phyloP scores from a whole-genome alignment of 2,888 invertebrate species.

The Lasiommata megera region DNA sequence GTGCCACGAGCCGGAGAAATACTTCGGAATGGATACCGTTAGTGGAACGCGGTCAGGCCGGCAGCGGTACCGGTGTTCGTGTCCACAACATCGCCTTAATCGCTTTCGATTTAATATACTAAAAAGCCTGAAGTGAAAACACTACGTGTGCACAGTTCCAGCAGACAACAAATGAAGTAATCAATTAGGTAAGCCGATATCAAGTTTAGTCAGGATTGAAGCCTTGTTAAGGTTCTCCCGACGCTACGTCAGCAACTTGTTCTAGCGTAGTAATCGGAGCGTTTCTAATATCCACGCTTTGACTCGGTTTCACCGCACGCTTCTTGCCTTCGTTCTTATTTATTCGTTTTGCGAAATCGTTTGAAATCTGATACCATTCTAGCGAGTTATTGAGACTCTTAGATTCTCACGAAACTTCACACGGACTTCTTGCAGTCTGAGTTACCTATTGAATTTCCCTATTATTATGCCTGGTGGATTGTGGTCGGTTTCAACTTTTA shows the following conservation, averaged over 20 bases:
- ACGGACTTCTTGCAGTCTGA: constrained; percentile 63
- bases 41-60: constrained; percentile 78
- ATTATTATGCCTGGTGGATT: constrained; percentile 49
- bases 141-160: neutral
- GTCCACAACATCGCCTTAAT: constrained; percentile 45
- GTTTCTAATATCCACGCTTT: constrained; percentile 80
- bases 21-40: constrained; percentile 78
- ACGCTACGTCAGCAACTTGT: constrained; percentile 29
- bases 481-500: constrained; percentile 53
- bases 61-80: constrained; percentile 62
- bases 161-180: neutral
- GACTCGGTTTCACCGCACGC: constrained; percentile 79
- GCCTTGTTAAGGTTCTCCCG: constrained; percentile 28
- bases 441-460: constrained; percentile 71
- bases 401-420: constrained; percentile 73
- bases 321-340: constrained; percentile 78
- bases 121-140: neutral
- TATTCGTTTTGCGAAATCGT: constrained; percentile 80
- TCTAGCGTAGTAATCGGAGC: constrained; percentile 76
- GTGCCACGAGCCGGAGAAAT: constrained; percentile 78
- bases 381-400: constrained; percentile 58
- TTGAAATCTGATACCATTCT: constrained; percentile 79
- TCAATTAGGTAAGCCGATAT: constrained; percentile 3
- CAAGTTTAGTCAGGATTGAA: neutral
- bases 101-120: constrained; percentile 22